Evolutionary conservation across 1,140 invertebrate species (phyloP).

Genomic region (Cydia pomonella): DNA sequence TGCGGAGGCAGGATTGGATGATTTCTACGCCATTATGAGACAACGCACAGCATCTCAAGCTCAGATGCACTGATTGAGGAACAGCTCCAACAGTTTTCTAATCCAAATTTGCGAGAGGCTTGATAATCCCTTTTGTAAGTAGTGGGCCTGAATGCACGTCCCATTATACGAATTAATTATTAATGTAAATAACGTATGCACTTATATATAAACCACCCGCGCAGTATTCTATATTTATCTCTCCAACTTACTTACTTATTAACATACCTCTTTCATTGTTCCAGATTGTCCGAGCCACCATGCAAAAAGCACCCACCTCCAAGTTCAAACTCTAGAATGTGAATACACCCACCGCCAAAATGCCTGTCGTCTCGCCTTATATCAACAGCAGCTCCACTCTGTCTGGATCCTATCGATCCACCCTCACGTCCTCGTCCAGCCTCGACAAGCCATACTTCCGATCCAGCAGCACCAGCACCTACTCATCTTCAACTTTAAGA

Average conservation of each 20-base stretch:
- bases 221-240: too few relatives aligned
- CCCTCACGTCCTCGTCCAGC: constrained; percentile 70
- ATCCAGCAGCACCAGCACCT: constrained; percentile 68
- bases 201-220: too few relatives aligned
- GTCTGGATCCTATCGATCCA: constrained; percentile 78
- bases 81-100: too few relatives aligned
- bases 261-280: not conserved
- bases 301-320: constrained; percentile 22
- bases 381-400: constrained; percentile 64
- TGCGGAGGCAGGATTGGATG: too few relatives aligned
- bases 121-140: too few relatives aligned
- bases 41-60: too few relatives aligned
- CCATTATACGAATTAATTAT: too few relatives aligned
- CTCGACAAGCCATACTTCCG: constrained; percentile 80
- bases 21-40: too few relatives aligned
- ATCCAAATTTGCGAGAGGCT: too few relatives aligned
- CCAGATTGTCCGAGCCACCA: constrained; percentile 13
- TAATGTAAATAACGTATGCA: too few relatives aligned
- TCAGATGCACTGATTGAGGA: too few relatives aligned
- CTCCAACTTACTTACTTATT: not conserved
- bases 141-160: too few relatives aligned
- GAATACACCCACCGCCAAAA: constrained; percentile 53
- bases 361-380: constrained; percentile 82
- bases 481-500: constrained; percentile 69
- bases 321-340: constrained; percentile 27